Percentiles rank a stretch among this genome's conserved stretches.
Conservation (phyloP, 2,113 vertebrate genomes). For the Seriola aureovittata region DNA sequence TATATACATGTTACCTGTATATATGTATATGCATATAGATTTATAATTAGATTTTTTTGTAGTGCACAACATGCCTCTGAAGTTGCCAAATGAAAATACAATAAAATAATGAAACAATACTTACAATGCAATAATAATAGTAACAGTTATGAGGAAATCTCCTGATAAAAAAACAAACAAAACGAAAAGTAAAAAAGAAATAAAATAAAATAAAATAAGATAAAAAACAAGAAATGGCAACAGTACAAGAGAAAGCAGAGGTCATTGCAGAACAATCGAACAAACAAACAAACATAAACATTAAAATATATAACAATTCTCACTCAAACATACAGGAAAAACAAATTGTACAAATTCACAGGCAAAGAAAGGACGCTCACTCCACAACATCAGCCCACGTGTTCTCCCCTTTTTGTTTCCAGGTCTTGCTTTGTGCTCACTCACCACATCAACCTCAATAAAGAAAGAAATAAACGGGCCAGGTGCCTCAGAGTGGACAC, state of each 20-base stretch:
- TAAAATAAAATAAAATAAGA: conserved; percentile 27
- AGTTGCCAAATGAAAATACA: conserved; percentile 85
- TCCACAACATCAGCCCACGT: conserved; percentile 65
- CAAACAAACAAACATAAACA: conserved; percentile 67
- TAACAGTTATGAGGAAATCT: conserved; percentile 77
- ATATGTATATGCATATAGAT: conserved; percentile 80
- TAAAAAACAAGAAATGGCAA: conserved; percentile 71
- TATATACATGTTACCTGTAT: conserved; percentile 78
- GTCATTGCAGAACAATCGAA: conserved; percentile 76
- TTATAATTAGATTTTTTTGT: conserved; percentile 72
- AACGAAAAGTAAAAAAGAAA: neutral
- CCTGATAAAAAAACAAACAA: conserved; percentile 36
- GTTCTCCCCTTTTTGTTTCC: conserved; percentile 62
- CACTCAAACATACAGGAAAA: conserved; percentile 76
- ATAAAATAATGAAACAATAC: conserved; percentile 81
- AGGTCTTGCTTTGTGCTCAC: conserved; percentile 70
- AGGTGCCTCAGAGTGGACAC: conserved; percentile 79
- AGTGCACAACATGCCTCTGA: conserved; percentile 86
- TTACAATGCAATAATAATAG: conserved; percentile 79
- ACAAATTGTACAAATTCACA: conserved; percentile 85
- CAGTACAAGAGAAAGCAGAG: conserved; percentile 79
- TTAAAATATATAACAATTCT: conserved; percentile 77
- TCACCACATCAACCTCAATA: conserved; percentile 79
- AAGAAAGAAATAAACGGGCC: conserved; percentile 87
- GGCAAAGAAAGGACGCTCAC: conserved; percentile 79